phyloP scores from a whole-genome alignment of 2,113 vertebrate genomes.

The Dasyprocta punctata region DNA sequence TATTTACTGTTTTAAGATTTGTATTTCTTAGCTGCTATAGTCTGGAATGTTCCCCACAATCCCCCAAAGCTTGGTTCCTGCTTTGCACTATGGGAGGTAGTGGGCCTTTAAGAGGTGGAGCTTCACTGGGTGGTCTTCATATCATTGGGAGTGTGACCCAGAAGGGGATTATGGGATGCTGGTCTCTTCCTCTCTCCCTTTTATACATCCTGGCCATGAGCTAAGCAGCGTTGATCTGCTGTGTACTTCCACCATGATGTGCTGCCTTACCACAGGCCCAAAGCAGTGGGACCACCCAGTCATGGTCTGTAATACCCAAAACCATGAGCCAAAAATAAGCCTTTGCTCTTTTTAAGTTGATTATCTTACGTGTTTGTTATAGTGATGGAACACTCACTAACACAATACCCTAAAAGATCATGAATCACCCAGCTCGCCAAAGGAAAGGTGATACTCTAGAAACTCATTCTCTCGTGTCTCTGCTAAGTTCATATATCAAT shows the following conservation, averaged over 20 bases:
- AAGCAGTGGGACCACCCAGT: neutral
- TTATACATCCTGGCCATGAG: neutral
- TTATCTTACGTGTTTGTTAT: neutral
- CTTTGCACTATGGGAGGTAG: too few species aligned
- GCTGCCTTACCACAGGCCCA: neutral
- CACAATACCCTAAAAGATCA: neutral
- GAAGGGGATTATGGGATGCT: neutral
- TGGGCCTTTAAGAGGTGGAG: neutral
- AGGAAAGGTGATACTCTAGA: slow-evolving; percentile 40
- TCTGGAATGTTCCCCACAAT: neutral
- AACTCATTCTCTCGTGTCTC: neutral
- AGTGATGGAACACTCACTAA: neutral
- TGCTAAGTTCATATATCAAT: neutral
- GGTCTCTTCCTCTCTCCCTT: neutral
- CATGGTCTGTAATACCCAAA: neutral
- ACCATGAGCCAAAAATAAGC: neutral
- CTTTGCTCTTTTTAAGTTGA: neutral
- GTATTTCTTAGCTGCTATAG: neutral
- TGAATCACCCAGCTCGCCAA: neutral
- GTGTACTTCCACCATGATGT: neutral
- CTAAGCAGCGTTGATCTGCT: neutral
- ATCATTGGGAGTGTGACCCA: neutral
- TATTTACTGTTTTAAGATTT: neutral
- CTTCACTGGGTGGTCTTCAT: neutral
- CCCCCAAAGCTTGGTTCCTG: neutral